A percentile compares a stretch with the other conserved stretches of the same genome.
phyloP scores from a whole-genome alignment of 2,888 invertebrate species.

The Oscheius sp. region DNA sequence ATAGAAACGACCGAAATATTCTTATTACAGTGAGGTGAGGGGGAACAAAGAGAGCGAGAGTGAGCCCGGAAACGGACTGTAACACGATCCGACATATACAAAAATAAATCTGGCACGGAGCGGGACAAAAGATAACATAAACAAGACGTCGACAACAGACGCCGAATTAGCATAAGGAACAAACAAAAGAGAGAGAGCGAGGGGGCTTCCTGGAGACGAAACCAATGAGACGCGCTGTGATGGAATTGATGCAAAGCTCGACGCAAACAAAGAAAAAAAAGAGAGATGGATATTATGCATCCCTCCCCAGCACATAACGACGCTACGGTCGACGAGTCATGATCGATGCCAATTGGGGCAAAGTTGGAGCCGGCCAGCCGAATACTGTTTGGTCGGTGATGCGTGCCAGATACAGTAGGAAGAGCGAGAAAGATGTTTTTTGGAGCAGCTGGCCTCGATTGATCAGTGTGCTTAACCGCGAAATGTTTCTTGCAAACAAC shows the following conservation, averaged over 20 bases:
- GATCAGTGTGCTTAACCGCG: conserved; percentile 11
- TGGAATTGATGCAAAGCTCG: conserved; percentile 5
- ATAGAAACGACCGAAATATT: neutral
- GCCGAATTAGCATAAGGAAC: neutral
- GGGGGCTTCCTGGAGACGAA: neutral
- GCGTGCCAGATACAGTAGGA: too few species aligned
- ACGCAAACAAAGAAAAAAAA: conserved; percentile 11
- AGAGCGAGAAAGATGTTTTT: neutral
- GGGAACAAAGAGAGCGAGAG: neutral
- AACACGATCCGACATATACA: conserved; percentile 6
- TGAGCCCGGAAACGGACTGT: neutral
- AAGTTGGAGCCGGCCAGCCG: too few species aligned
- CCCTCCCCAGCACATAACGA: neutral
- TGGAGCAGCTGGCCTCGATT: conserved; percentile 9
- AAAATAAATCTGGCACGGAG: conserved; percentile 4
- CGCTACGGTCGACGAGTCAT: neutral
- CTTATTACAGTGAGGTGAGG: neutral
- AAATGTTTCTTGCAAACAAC: conserved; percentile 7
- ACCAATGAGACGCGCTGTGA: neutral
- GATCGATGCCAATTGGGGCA: neutral
- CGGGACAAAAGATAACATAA: neutral
- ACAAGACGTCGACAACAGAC: neutral
- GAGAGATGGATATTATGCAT: neutral
- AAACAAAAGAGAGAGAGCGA: neutral
- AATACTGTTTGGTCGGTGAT: too few species aligned